Evolutionary conservation across 1,140 invertebrate genomes (phyloP), one percentile per base, ranked within the genome.

Genomic region (Dendrolimus kikuchii): DNA sequence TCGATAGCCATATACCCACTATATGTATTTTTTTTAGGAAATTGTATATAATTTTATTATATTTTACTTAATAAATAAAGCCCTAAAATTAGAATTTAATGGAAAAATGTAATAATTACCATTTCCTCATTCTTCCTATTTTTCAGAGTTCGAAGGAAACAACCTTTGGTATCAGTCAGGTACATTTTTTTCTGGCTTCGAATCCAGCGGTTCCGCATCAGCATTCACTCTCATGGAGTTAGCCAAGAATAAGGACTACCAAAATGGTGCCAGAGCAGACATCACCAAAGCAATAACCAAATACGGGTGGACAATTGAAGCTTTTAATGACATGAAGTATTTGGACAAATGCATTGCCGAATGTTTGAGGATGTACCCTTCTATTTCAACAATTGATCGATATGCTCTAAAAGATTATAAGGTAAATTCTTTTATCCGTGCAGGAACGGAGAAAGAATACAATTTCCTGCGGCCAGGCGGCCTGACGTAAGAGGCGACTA

Each of bases 161-260:
- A 64, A 64, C 43, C 57, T 64, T 5, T 41, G 60, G 23, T 57
- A 38, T 36, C 62, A 60, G 48, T 55, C 53, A 5, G 58, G 57
- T n/a, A 54, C 53, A 40, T 69, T 74, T 48, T 63, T 68, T 39
- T 67, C 66, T 37, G 77, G 77, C 5, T 88, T 83, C 54, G 87
- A 89, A 56, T 86, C 85, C 2, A 81, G 78, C 45, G 74, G 81
- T 0, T 77, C 72, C n/a, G 75, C 81, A 3, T 71, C 86, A 59
- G 62, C 77, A 0, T 88, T 87, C 60, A 73, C 84, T 0, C 45
- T 88, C 0, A 89, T 89, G 63, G 74, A 88, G 47, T 46, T 89
- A 36, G 81, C 87, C 0, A 9, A 66, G 7, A 73, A 89, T 66
- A 68, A 71, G 2, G 68, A 82, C 5, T 59, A 86, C 4, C 88